Evolutionary conservation across 2,113 vertebrate genomes (phyloP).

Genomic region (Zapus hudsonius): DNA sequence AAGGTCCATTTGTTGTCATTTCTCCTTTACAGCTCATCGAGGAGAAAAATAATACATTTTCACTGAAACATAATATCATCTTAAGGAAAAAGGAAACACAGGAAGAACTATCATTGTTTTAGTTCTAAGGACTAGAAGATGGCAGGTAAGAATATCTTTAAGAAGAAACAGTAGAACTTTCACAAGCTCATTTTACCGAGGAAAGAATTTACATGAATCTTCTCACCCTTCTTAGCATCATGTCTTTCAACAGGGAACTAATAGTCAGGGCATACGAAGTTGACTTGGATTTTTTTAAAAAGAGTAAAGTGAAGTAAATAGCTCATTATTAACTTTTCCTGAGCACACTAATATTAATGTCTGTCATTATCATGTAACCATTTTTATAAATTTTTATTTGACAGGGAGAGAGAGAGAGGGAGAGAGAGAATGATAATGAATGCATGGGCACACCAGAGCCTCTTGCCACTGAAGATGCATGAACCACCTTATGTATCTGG

Average conservation of each 20-base stretch:
- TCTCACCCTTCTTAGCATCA: neutral
- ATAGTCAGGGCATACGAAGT: neutral
- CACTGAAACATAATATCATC: neutral
- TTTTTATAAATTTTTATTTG: too few species aligned
- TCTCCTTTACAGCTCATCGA: neutral
- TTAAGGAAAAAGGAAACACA: slow-evolving; percentile 10
- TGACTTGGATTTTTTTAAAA: slow-evolving; percentile 8
- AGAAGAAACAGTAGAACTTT: neutral
- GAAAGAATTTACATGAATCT: neutral
- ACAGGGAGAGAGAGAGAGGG: too few species aligned
- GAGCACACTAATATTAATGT: neutral
- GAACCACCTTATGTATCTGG: too few species aligned
- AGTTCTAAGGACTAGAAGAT: neutral
- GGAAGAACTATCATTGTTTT: neutral
- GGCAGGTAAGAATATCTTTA: slow-evolving; percentile 11
- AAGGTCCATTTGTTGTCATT: neutral
- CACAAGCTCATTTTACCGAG: neutral
- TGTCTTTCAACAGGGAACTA: neutral
- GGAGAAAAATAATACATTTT: slow-evolving; percentile 16
- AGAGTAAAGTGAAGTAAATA: neutral
- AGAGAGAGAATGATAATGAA: too few species aligned
- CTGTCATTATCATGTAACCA: neutral
- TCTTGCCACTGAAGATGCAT: too few species aligned
- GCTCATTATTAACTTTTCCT: slow-evolving; percentile 25
- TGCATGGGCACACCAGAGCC: too few species aligned